Base-by-base conservation (phyloP, 2,888 invertebrate species). In the Leucophenga maculata region DNA sequence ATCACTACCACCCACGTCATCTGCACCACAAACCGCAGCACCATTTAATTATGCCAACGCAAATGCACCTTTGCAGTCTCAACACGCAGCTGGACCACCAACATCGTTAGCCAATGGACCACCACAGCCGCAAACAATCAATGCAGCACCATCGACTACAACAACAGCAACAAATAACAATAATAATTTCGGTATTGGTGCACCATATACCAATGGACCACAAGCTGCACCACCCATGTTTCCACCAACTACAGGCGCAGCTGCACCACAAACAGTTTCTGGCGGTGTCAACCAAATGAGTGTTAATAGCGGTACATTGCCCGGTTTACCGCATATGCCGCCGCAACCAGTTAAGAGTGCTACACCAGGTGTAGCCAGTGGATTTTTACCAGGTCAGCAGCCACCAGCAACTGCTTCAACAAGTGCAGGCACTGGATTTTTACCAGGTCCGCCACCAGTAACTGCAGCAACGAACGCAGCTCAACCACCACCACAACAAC, bases 291-390 rank as follows among this genome's bases (percentile, higher is more conserved):
- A 83, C 68, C 87, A 87, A 78, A 87, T 87, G 88, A 83, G 82
- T 31, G 73, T 88, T 6, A 86, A 84, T 62, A 87, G 86, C 65
- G 80, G 82, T 52, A 84, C 72, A 64, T 73, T 86, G 69, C 81
- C 85, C 65, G 89, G 75, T 6, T 75, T 87, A 75, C 88, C 88
- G 9, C 87, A 88, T 62, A 87, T 88, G 87, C 88, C 87, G 18
- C 86, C 88, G 26, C 26, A 26, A 64, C 80, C 82, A 64, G 80
- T 81, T 26, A 86, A 82, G 65, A 20, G 80, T 26, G 72, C 77
- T 0, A 69, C 72, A 59, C 22, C 69, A 9, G 68, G 65, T 50
- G 59, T 69, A 65, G 39, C 72, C 14, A 32, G 73, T 31, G 62
- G 62, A 20, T 65, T 72, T 52, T 76, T 78, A 69, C 76, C 75